Base-by-base conservation (phyloP, 2,888 invertebrate species). In the Zygaena filipendulae region DNA sequence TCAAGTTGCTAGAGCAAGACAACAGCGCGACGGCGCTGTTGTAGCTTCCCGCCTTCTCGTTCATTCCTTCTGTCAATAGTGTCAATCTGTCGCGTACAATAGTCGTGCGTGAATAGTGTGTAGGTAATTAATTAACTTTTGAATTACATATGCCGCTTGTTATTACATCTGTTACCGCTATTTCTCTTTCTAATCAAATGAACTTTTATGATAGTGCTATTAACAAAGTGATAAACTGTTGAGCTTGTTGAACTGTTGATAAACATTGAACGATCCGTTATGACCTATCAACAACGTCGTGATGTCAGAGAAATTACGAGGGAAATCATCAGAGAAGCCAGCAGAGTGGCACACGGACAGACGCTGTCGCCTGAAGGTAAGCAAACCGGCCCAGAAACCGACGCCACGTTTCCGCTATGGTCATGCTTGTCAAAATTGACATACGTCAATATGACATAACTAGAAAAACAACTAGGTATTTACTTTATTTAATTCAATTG, bases 401-500 rank as follows among this genome's bases (percentile, higher is more conserved):
- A 79, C 77, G 80, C 77, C 79, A 79, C 79, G 79, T 77, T 79
- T 75, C 70, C 69, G 75, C 77, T n/a, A n/a, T 16, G 16, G 4
- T 16, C 77, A 75, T 72, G 61, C 68, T 67, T 80, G 81, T 80
- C 81, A 81, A 59, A 60, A 63, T n/a, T 81, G 81, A 81, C 81
- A 66, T 68, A 71, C 59, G 81, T 81, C 81, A 81, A 77, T 71
- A 68, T 81, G 81, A 81, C 81, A 79, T 71, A 49, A 59, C 59
- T 53, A 72, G 47, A 57, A 77, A 75, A 77, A 74, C 77, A 79
- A 71, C 43, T n/a, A n/a, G n/a, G n/a, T 49, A 11, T 11, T 5
- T 11, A 12, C 18, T 4, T 7, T 16, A 5, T 16, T 5, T 5
- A 16, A 5, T 16, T 22, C 3, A 3, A 4, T 4, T 22, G 3